These are phyloP conservation scores for Colostygia pectinataria DNA, from an alignment of 2,888 invertebrate genomes.

Conservation along the genomic window DNA sequence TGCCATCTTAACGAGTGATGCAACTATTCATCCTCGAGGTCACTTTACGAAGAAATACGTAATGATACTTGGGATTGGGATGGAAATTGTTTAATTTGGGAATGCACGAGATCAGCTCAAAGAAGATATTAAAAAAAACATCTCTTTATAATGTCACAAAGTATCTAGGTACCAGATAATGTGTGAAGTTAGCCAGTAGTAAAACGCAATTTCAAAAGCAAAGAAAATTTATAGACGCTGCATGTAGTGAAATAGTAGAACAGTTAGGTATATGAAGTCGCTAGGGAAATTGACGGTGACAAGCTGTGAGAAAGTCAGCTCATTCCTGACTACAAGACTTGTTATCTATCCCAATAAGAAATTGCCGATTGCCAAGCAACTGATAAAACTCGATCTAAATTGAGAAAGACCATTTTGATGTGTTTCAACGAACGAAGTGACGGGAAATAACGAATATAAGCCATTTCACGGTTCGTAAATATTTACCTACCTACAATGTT, in stretches of 20 bases:
- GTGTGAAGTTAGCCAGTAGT: no score
- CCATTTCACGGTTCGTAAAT: no score
- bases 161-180: no score
- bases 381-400: constrained; percentile 14
- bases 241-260: no score
- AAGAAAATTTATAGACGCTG: no score
- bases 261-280: constrained; percentile 1
- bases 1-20: constrained; percentile 56
- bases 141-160: no score
- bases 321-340: constrained; percentile 13
- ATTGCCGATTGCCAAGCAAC: constrained; percentile 20
- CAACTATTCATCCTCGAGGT: constrained; percentile 42
- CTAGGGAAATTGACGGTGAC: constrained; percentile 10
- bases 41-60: constrained; percentile 40
- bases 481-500: no score
- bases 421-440: background rate
- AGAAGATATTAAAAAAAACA: no score
- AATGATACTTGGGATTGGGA: constrained; percentile 15
- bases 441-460: no score
- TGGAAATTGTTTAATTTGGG: constrained; percentile 15
- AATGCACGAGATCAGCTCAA: background rate
- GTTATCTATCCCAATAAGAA: constrained; percentile 22
- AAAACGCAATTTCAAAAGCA: no score
- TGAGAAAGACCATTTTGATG: constrained; percentile 6
- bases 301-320: constrained; percentile 21